These are phyloP conservation scores for Anser cygnoides DNA, from an alignment of 2,113 vertebrate species.

Conservation along the genomic window DNA sequence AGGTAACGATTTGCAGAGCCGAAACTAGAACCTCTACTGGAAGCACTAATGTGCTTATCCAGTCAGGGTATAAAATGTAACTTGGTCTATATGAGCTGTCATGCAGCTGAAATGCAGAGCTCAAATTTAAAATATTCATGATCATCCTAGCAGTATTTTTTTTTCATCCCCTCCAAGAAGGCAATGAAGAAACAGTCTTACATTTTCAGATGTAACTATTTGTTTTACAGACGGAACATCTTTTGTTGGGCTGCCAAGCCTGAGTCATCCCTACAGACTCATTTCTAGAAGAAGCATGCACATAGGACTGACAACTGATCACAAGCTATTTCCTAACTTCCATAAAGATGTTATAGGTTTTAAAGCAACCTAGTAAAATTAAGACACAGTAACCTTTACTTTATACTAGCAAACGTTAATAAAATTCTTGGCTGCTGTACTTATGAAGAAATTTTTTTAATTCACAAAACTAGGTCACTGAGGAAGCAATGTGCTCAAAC, in stretches of 20 bases:
- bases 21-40: constrained; percentile 7
- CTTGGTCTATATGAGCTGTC: constrained; percentile 7
- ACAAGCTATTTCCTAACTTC: constrained; percentile 27
- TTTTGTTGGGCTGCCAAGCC: constrained; percentile 60
- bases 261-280: constrained; percentile 63
- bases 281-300: constrained; percentile 17
- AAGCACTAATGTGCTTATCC: constrained; percentile 13
- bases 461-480: constrained; percentile 35
- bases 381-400: constrained; percentile 52
- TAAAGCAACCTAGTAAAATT: constrained; percentile 51
- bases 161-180: not conserved
- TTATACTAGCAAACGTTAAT: constrained; percentile 10
- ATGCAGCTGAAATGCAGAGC: constrained; percentile 27
- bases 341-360: constrained; percentile 22
- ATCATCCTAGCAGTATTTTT: not conserved
- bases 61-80: constrained; percentile 13
- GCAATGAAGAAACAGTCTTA: constrained; percentile 24
- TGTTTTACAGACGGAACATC: constrained; percentile 53
- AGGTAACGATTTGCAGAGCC: not conserved
- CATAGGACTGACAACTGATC: constrained; percentile 52
- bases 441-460: constrained; percentile 12
- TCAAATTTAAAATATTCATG: constrained; percentile 56
- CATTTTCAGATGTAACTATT: constrained; percentile 52
- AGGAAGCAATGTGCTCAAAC: not conserved
- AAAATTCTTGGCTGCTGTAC: constrained; percentile 6